These are phyloP conservation scores for Tetrax tetrax DNA, from an alignment of 2,113 vertebrate species.

Conservation along the genomic window DNA sequence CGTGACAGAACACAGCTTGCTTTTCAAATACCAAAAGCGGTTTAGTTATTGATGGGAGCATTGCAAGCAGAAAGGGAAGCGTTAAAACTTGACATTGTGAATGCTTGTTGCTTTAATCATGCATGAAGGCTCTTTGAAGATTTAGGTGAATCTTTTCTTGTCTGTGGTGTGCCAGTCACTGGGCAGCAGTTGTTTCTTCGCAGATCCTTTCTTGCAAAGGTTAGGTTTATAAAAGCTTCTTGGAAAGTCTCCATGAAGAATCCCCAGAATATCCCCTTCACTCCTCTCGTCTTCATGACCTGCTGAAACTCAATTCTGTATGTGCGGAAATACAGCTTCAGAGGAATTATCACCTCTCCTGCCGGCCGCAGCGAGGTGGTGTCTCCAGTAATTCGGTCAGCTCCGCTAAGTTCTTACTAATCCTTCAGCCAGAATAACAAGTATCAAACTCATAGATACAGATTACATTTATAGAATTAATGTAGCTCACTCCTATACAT, in stretches of 20 bases:
- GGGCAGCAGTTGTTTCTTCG: neutral
- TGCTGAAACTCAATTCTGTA: neutral
- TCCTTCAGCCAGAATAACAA: neutral
- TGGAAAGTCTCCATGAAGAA: neutral
- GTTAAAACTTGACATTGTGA: neutral
- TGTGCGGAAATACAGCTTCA: neutral
- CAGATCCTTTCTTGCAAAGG: neutral
- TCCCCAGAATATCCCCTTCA: neutral
- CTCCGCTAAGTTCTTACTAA: neutral
- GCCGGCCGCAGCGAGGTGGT: rapidly evolving
- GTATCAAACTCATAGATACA: conserved; percentile 1
- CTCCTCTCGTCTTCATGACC: neutral
- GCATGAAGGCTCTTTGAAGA: neutral
- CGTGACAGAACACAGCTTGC: neutral
- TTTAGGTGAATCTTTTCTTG: neutral
- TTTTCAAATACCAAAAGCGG: neutral
- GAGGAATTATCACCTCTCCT: neutral
- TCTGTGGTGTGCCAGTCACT: rapidly evolving
- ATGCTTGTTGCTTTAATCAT: neutral
- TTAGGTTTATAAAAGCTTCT: neutral
- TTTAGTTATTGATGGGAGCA: neutral
- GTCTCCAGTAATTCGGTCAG: neutral
- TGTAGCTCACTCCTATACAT: neutral
- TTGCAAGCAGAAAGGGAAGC: neutral
- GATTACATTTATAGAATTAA: neutral